Evolutionary conservation across 2,888 invertebrate species (phyloP), one percentile per base, ranked within the genome.

Genomic region (Catotricha subobsoleta): DNA sequence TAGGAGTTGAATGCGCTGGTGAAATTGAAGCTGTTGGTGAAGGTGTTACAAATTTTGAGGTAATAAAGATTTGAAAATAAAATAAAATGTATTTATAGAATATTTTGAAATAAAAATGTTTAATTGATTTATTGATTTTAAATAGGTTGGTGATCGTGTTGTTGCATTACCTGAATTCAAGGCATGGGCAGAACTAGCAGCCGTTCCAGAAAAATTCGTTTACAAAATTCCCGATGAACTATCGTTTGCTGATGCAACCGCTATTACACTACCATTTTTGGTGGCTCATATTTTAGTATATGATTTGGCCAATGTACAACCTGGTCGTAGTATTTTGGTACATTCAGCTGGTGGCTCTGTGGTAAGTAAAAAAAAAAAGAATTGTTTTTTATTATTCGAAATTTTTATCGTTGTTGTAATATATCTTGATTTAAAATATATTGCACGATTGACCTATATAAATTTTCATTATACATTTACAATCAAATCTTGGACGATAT

Each of bases 331-430:
- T 47, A 68, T 88, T 9, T 68, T 88, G 44, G 70, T 87, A 12
- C 84, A 88, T 59, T 84, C 84, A 25, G 83, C 82, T 51, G 87
- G 84, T 25, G 88, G 88, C 45, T 86, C 84, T 45, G 83, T 88
- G 69, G 87, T 81, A 65, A 77, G 83, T 76, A n/a, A n/a, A n/a
- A n/a, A n/a, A n/a, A n/a, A n/a, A n/a, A n/a, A n/a, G n/a, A n/a
- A n/a, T 7, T 7, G 5, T 7, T 25, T 25, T 25, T 25, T 25
- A 7, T 25, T 25, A 25, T 25, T 25, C 25, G 5, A 25, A 7
- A 9, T 7, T 25, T 25, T 5, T 25, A 7, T 25, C 9, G 25
- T 25, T 9, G 9, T n/a, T n/a, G n/a, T n/a, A n/a, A n/a, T n/a
- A n/a, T n/a, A n/a, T n/a, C n/a, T n/a, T n/a, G n/a, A 23, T 23